phyloP scores from a whole-genome alignment of 2,888 invertebrate species.

The Drosophila glabriapex region DNA sequence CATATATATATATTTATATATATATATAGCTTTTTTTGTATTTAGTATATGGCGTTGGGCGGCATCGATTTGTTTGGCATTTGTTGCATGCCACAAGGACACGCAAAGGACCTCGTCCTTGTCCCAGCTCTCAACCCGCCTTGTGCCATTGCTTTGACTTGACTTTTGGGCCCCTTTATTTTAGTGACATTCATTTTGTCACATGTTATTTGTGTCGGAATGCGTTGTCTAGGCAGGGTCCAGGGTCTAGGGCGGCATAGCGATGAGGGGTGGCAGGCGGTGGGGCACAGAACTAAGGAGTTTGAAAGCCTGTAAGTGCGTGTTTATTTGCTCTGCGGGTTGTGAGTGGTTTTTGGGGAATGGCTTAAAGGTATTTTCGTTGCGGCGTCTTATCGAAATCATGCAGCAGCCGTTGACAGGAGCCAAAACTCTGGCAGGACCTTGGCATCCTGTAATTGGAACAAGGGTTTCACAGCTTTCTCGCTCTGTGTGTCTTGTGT shows the following conservation, averaged over 20 bases:
- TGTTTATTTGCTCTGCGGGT: conserved; percentile 66
- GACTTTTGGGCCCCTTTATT: conserved; percentile 59
- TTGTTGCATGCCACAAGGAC: conserved; percentile 71
- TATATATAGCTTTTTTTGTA: conserved; percentile 32
- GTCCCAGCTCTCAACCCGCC: neutral
- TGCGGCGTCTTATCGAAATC: conserved; percentile 66
- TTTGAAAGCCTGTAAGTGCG: conserved; percentile 67
- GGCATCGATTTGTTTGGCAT: conserved; percentile 74
- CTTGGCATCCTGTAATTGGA: conserved; percentile 57
- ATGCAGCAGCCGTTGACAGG: conserved; percentile 50
- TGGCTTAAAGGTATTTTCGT: conserved; percentile 66
- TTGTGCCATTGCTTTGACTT: conserved; percentile 15
- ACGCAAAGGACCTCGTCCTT: conserved; percentile 18
- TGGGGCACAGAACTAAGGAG: conserved; percentile 25
- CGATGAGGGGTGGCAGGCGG: neutral
- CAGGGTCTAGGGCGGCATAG: neutral
- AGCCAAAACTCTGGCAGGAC: conserved; percentile 23
- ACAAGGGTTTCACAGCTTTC: conserved; percentile 52
- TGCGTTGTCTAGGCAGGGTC: conserved; percentile 38
- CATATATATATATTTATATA: conserved; percentile 17
- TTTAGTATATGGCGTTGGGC: conserved; percentile 28
- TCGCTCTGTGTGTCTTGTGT: conserved; percentile 9
- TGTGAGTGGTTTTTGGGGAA: conserved; percentile 41
- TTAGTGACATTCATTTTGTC: conserved; percentile 75
- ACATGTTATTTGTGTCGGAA: conserved; percentile 65